These are phyloP conservation scores for Ichneumoninae sp. DNA, from an alignment of 2,888 invertebrate species.

Conservation along the genomic window DNA sequence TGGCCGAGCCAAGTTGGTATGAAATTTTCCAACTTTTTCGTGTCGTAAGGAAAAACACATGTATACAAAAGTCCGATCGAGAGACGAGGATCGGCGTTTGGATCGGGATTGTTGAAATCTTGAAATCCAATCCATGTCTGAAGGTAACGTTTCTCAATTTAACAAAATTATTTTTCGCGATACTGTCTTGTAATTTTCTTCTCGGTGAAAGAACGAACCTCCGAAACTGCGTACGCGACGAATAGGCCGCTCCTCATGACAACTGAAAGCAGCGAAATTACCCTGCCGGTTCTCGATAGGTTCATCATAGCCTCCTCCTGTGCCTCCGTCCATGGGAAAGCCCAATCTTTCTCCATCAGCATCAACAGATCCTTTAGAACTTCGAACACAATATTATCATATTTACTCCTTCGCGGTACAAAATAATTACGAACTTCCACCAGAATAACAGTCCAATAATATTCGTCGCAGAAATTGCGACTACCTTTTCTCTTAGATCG, in stretches of 20 bases:
- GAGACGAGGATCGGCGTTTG: slow-evolving; percentile 15
- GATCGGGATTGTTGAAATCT: neutral
- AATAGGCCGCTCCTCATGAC: slow-evolving; percentile 60
- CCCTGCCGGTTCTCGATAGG: slow-evolving; percentile 64
- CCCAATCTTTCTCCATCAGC: slow-evolving; percentile 33
- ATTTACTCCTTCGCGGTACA: neutral
- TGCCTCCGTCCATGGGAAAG: too few relatives aligned
- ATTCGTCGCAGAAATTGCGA: slow-evolving; percentile 43
- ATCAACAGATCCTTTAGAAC: slow-evolving; percentile 58
- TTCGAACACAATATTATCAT: slow-evolving; percentile 51
- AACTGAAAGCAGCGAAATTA: slow-evolving; percentile 69
- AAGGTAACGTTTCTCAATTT: neutral
- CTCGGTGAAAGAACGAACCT: too few relatives aligned
- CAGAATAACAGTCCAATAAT: neutral
- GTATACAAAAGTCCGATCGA: slow-evolving; percentile 41
- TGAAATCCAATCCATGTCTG: slow-evolving; percentile 14
- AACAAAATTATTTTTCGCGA: too few relatives aligned
- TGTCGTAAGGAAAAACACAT: slow-evolving; percentile 71
- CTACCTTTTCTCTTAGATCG: slow-evolving; percentile 71
- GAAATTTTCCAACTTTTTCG: slow-evolving; percentile 68
- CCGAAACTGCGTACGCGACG: slow-evolving; percentile 42
- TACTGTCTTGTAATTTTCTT: too few relatives aligned
- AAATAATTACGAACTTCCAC: neutral
- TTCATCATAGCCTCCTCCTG: slow-evolving; percentile 46
- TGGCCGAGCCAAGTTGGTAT: slow-evolving; percentile 75